Conservation (phyloP, 2,888 invertebrate genomes). For the Iselma pallidipennis region DNA sequence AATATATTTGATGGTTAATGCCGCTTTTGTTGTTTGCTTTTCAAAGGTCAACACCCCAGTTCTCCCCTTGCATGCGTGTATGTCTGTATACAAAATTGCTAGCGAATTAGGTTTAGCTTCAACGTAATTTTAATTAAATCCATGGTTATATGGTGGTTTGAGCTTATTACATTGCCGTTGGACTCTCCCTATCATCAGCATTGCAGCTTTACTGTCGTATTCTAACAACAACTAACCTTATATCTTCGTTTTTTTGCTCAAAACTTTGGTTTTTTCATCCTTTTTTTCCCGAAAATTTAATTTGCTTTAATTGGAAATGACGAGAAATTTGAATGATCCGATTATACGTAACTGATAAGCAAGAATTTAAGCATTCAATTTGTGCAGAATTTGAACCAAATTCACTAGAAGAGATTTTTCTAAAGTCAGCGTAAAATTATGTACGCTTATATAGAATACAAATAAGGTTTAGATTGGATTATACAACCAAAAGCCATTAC, state of each 20-base stretch:
- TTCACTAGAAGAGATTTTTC: background rate
- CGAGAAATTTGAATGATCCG: background rate
- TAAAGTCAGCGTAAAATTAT: background rate
- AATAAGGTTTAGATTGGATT: background rate
- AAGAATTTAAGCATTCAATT: background rate
- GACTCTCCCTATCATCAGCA: background rate
- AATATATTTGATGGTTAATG: conserved; percentile 36
- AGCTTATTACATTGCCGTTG: conserved; percentile 6
- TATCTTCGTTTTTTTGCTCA: background rate
- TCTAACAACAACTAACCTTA: background rate
- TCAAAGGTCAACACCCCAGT: conserved; percentile 27
- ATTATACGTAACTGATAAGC: background rate
- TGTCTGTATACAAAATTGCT: conserved; percentile 19
- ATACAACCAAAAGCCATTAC: background rate
- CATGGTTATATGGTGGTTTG: conserved; percentile 27
- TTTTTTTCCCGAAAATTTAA: background rate
- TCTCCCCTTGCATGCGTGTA: background rate
- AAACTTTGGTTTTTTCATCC: background rate
- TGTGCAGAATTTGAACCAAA: background rate
- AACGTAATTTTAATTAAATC: conserved; percentile 32
- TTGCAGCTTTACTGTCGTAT: background rate
- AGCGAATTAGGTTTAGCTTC: conserved; percentile 27
- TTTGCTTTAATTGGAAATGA: background rate
- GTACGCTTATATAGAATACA: background rate
- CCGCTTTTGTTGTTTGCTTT: conserved; percentile 34